Evolutionary conservation across 2,797 vertebrate genomes (phyloP).

Genomic region (Linurgus olivaceus): DNA sequence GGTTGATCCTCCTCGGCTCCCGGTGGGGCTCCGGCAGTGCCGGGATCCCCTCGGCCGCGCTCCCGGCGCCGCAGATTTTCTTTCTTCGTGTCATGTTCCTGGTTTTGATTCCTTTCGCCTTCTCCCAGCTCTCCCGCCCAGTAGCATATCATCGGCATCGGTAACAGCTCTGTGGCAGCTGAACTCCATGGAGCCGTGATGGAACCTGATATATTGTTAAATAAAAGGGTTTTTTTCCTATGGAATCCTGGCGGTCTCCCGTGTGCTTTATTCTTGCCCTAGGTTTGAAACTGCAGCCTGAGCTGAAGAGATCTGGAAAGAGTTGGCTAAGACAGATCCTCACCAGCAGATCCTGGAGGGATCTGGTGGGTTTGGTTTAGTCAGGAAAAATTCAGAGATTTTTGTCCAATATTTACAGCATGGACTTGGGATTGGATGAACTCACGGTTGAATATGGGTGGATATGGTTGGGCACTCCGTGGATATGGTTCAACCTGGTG

Average conservation of each 20-base stretch:
- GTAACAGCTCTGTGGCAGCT: conserved; percentile 64
- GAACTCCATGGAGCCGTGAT: conserved; percentile 74
- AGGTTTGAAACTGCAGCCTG: not conserved
- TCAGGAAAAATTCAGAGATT: not conserved
- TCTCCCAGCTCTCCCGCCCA: conserved; percentile 54
- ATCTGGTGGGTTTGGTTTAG: not conserved
- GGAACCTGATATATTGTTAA: conserved; percentile 79
- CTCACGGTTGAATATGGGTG: not conserved
- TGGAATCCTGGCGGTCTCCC: conserved; percentile 48
- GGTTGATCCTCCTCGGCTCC: not conserved
- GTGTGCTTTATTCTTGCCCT: conserved; percentile 30
- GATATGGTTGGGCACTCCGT: not conserved
- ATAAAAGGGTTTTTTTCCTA: conserved; percentile 79
- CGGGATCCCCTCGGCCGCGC: not conserved
- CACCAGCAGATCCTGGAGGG: accelerated
- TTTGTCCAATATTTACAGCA: not conserved
- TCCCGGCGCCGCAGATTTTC: not conserved
- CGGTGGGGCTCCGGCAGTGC: not conserved
- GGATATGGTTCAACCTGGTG: not conserved
- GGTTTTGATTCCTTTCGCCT: conserved; percentile 39
- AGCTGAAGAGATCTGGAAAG: not conserved
- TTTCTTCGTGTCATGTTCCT: conserved; percentile 51
- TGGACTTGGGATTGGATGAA: not conserved
- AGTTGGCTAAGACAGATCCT: accelerated
- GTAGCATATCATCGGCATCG: conserved; percentile 65